phyloP scores from a whole-genome alignment of 2,113 vertebrate species.

The Eptesicus fuscus region DNA sequence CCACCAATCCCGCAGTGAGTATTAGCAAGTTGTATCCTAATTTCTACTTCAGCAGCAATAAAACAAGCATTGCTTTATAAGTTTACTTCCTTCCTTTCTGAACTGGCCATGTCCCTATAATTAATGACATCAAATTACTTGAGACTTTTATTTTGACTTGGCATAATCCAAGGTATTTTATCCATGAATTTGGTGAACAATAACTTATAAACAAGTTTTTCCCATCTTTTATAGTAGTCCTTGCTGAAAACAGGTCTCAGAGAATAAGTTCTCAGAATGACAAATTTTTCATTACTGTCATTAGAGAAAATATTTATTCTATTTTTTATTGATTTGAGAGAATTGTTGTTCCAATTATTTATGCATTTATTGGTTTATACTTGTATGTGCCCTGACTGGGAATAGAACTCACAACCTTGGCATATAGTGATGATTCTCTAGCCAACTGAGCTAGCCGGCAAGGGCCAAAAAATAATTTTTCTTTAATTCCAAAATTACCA shows the following conservation, averaged over 20 bases:
- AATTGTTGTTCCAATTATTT: not conserved
- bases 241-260: not conserved
- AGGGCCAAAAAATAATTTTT: not conserved
- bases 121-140: not conserved
- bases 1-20: not conserved
- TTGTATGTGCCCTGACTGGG: not conserved
- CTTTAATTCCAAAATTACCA: not conserved
- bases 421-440: not conserved
- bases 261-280: not conserved
- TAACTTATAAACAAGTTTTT: not conserved
- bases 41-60: not conserved
- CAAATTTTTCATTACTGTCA: not conserved
- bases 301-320: not conserved
- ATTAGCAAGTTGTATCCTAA: not conserved
- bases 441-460: not conserved
- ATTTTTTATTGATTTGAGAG: not conserved
- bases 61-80: not conserved
- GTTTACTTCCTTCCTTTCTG: not conserved
- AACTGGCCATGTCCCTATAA: not conserved
- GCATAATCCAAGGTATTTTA: not conserved
- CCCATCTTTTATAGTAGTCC: not conserved
- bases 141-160: not conserved
- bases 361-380: not conserved
- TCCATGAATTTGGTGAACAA: not conserved
- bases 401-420: not conserved